Evolutionary conservation across 2,888 invertebrate species (phyloP).

Genomic region (Abrostola triplasia): DNA sequence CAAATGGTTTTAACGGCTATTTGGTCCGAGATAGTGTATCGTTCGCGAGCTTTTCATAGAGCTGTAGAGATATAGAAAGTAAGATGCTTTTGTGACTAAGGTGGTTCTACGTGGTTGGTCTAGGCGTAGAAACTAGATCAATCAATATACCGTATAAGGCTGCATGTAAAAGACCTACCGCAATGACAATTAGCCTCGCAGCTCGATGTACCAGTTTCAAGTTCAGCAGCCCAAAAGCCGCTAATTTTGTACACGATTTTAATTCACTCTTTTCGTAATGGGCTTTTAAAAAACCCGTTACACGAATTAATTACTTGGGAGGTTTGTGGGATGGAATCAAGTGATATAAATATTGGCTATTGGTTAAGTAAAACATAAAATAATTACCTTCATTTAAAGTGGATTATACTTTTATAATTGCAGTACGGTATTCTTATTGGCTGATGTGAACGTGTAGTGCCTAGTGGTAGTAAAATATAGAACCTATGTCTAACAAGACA

Average conservation of each 20-base stretch:
- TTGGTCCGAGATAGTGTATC: conserved; percentile 31
- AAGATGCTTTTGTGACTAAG: conserved; percentile 53
- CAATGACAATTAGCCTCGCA: background rate
- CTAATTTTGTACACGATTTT: background rate
- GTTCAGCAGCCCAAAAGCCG: background rate
- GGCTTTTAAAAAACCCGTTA: background rate
- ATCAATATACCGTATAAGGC: background rate
- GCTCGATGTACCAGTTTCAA: background rate
- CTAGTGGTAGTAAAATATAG: background rate
- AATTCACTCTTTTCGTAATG: background rate
- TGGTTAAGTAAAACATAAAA: background rate
- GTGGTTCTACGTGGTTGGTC: conserved; percentile 4
- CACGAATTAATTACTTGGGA: background rate
- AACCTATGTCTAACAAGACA: conserved; percentile 2
- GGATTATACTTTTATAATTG: background rate
- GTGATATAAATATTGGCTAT: conserved; percentile 1
- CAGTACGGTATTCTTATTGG: background rate
- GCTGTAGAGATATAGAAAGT: conserved; percentile 55
- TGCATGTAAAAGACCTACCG: conserved; percentile 4
- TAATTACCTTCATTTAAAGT: conserved; percentile 1
- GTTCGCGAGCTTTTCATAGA: conserved; percentile 53
- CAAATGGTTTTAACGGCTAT: conserved; percentile 54
- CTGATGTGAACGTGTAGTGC: background rate
- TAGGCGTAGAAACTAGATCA: conserved; percentile 5
- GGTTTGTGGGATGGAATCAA: background rate